Conservation (phyloP, 2,888 invertebrate genomes). For the Erebia aethiops region DNA sequence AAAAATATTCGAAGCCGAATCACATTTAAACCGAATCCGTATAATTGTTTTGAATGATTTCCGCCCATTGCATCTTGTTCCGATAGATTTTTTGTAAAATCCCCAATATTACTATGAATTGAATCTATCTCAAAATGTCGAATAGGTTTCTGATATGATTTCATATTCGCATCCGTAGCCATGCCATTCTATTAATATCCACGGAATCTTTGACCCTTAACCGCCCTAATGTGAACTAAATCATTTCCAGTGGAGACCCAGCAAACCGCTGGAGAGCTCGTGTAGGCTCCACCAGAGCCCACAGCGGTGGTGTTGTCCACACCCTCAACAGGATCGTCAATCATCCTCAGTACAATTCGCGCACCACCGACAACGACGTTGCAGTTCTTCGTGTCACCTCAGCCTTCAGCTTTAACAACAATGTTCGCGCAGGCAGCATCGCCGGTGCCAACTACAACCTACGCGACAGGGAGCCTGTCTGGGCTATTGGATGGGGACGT, state of each 20-base stretch:
- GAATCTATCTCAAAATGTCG: too few species aligned
- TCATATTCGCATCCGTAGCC: too few species aligned
- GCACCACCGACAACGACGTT: slow-evolving; percentile 9
- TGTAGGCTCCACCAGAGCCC: not conserved
- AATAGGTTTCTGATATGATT: too few species aligned
- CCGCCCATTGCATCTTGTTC: too few species aligned
- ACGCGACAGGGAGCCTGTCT: slow-evolving; percentile 48
- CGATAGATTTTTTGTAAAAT: too few species aligned
- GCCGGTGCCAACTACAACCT: slow-evolving; percentile 48
- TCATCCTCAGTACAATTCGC: slow-evolving; percentile 7
- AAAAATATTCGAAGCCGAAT: too few species aligned
- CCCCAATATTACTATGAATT: too few species aligned
- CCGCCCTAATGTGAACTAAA: not conserved
- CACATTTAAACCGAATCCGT: too few species aligned
- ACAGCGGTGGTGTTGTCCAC: slow-evolving; percentile 9
- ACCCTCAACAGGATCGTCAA: slow-evolving; percentile 2
- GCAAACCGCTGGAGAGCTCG: not conserved
- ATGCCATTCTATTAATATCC: too few species aligned
- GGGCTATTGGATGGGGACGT: slow-evolving; percentile 53
- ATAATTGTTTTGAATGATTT: too few species aligned
- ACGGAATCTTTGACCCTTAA: too few species aligned
- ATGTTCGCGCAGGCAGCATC: slow-evolving; percentile 43
- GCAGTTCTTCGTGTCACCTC: not conserved
- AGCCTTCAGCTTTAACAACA: slow-evolving; percentile 33
- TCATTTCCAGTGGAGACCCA: not conserved